These are phyloP conservation scores for Clunio marinus DNA, from an alignment of 2,888 invertebrate genomes.

Conservation along the genomic window DNA sequence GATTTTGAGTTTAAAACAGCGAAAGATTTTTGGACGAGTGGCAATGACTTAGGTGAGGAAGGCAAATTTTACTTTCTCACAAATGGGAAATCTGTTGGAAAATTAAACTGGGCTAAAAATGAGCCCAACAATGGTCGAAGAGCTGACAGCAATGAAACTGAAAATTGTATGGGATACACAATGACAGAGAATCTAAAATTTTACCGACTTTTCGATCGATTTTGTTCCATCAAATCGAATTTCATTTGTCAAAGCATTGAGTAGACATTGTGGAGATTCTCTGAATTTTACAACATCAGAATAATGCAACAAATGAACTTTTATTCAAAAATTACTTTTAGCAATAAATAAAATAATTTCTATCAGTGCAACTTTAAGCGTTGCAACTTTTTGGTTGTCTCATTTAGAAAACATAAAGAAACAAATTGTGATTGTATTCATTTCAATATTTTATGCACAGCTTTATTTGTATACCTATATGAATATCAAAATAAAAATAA, in stretches of 20 bases:
- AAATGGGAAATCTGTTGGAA: conserved; percentile 13
- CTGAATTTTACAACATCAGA: background rate
- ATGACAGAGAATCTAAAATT: conserved; percentile 21
- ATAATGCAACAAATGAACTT: background rate
- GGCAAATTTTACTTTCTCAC: conserved; percentile 28
- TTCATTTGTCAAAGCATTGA: conserved; percentile 26
- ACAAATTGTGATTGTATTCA: no score
- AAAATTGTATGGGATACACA: conserved; percentile 29
- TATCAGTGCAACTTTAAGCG: no score
- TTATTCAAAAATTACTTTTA: background rate
- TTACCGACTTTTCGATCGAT: conserved; percentile 28
- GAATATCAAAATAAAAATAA: no score
- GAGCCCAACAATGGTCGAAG: conserved; percentile 20
- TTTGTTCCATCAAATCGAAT: background rate
- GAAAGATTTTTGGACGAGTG: conserved; percentile 34
- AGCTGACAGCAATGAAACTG: conserved; percentile 31
- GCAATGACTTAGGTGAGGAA: conserved; percentile 27
- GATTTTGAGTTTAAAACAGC: conserved; percentile 19
- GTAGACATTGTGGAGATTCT: no score
- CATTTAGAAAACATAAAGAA: no score
- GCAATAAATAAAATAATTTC: no score
- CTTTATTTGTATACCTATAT: no score
- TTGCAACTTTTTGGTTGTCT: no score
- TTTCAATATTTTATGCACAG: no score
- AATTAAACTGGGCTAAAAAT: conserved; percentile 7